Evolutionary conservation across 1,140 invertebrate genomes (phyloP), one percentile per base, ranked within the genome.

Genomic region (Planococcus citri): DNA sequence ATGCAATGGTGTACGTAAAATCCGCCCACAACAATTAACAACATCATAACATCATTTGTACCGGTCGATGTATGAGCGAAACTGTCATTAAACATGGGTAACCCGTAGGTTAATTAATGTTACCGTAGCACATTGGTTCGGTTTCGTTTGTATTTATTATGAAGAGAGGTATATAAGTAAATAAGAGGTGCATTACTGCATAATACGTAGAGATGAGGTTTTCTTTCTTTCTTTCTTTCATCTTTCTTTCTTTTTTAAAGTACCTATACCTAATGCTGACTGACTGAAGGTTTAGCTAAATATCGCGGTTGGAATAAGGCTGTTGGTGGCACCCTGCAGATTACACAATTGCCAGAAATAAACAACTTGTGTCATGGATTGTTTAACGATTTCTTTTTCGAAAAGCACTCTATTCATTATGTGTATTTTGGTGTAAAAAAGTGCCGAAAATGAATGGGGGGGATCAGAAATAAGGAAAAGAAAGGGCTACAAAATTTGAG

Each of bases 1-100:
- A n/a, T n/a, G n/a, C n/a, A n/a, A 33, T 33, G 12, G 29, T 6
- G 3, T 9, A 51, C 2, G 41, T 51, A 51, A 14, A 51, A 51
- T 9, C 41, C 41, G 41, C 41, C 41, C 41, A 51, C 41, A 37
- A 37, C 33, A 33, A 20, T 51, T 51, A 51, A 51, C 41, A 51
- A 51, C 41, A 51, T 51, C 41, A 51, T 51, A 51, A 51, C 41
- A 51, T 51, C 41, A 51, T 51, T 51, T 51, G 41, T 51, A 51
- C 41, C 41, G 41, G 41, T 51, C 41, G 41, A 51, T 51, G 41
- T 20, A 51, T 51, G n/a, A 51, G 41, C 41, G n/a, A 51, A 51
- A 51, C 41, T 51, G 41, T 51, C 41, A 51, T 51, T 51, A 51
- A 51, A 51, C 41, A 51, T 20, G 41, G 41, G 17, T 51, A 17